These are phyloP conservation scores for Cataglyphis hispanica DNA, from an alignment of 1,140 invertebrate species.

Conservation along the genomic window DNA sequence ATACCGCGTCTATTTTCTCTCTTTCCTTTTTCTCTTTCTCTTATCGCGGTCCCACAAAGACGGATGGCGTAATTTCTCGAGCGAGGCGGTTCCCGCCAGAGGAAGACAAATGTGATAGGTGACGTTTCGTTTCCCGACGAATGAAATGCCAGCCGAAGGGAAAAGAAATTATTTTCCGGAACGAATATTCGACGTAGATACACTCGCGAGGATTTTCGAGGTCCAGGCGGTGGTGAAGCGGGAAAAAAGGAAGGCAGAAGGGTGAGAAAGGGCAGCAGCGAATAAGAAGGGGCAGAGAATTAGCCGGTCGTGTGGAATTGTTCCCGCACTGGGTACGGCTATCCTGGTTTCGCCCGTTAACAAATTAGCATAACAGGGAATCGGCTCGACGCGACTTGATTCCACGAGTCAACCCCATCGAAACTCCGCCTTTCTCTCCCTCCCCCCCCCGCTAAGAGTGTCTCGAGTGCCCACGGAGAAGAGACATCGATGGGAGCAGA, in stretches of 20 bases:
- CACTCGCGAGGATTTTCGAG: constrained; percentile 26
- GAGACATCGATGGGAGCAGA: constrained; percentile 71
- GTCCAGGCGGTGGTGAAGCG: constrained; percentile 33
- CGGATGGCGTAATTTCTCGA: constrained; percentile 55
- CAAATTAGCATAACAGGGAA: constrained; percentile 86
- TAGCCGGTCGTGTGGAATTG: constrained; percentile 77
- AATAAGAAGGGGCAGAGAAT: constrained; percentile 25
- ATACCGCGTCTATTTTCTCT: not conserved
- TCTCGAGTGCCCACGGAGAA: constrained; percentile 82
- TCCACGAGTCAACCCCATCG: constrained; percentile 80
- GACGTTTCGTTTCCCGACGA: constrained; percentile 34
- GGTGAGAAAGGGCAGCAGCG: constrained; percentile 37
- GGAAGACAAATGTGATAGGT: constrained; percentile 55
- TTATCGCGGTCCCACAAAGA: constrained; percentile 32
- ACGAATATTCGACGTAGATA: constrained; percentile 37
- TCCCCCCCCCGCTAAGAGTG: constrained; percentile 70
- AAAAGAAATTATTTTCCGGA: constrained; percentile 52
- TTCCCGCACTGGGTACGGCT: constrained; percentile 75
- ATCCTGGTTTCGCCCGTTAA: constrained; percentile 83
- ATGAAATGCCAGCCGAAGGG: constrained; percentile 17
- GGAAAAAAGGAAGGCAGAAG: not conserved
- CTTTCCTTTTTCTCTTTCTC: not conserved
- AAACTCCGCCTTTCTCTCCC: constrained; percentile 71
- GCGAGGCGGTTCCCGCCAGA: constrained; percentile 7
- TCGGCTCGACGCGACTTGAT: constrained; percentile 79